Conservation (phyloP, 2,888 invertebrate species). For the Oxystoma pomonae region DNA sequence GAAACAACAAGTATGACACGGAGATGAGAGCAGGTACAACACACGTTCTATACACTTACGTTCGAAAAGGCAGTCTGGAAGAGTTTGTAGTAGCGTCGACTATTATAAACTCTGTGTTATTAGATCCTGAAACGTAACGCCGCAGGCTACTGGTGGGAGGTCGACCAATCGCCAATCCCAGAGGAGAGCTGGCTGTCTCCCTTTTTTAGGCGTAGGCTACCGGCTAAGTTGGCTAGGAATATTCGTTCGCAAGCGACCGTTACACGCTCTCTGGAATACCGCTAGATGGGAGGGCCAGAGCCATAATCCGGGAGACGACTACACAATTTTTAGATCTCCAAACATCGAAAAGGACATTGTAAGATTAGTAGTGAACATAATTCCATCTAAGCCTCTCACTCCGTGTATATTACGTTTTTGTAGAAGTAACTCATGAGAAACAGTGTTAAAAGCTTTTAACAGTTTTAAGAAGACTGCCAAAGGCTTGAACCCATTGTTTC, state of each 20-base stretch:
- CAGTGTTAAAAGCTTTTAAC: too few species aligned
- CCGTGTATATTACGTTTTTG: too few species aligned
- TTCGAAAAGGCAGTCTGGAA: constrained; percentile 95
- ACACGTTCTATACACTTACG: constrained; percentile 64
- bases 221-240: constrained; percentile 41
- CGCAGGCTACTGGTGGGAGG: constrained; percentile 46
- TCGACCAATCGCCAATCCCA: constrained; percentile 49
- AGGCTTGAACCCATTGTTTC: too few species aligned
- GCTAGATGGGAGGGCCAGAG: constrained; percentile 20
- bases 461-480: too few species aligned
- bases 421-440: too few species aligned
- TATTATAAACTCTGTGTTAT: constrained; percentile 80
- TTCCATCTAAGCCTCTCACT: too few species aligned
- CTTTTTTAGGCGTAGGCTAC: constrained; percentile 59
- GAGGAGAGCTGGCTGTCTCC: constrained; percentile 55
- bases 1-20: constrained; percentile 1
- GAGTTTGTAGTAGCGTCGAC: constrained; percentile 64
- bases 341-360: too few species aligned
- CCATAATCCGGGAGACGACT: background rate
- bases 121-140: constrained; percentile 62
- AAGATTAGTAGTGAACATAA: too few species aligned
- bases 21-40: too few species aligned
- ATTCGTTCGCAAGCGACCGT: constrained; percentile 31
- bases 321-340: background rate
- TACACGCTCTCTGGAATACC: constrained; percentile 19